These are phyloP conservation scores for Epizoanthus scotinus DNA, from an alignment of 92 coral and sea anemone genomes.

Conservation along the genomic window DNA sequence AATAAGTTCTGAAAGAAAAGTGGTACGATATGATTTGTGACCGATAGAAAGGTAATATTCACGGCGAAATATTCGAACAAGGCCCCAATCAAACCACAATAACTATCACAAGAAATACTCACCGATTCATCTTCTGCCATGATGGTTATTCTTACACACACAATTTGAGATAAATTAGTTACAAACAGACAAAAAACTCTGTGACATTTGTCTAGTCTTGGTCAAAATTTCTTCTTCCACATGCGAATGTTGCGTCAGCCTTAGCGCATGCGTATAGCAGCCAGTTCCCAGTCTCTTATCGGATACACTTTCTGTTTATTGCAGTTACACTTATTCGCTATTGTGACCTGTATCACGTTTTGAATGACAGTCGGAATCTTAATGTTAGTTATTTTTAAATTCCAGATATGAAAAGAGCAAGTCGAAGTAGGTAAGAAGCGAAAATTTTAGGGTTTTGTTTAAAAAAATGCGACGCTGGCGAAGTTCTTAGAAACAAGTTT, in stretches of 20 bases:
- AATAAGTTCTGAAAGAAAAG: constrained; percentile 57
- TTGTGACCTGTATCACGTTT: too few species aligned
- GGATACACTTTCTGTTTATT: neutral
- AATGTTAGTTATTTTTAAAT: too few species aligned
- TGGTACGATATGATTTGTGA: neutral
- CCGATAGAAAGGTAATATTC: neutral
- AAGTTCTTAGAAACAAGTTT: too few species aligned
- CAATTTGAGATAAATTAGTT: neutral
- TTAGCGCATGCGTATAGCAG: constrained; percentile 60
- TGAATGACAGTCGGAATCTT: too few species aligned
- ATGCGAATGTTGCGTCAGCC: constrained; percentile 95
- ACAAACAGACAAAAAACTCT: constrained; percentile 7
- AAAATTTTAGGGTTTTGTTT: too few species aligned
- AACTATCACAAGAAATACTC: constrained; percentile 21
- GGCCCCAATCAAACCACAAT: neutral
- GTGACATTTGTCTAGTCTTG: neutral
- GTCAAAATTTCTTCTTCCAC: constrained; percentile 35
- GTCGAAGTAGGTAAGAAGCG: too few species aligned
- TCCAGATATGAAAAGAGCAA: too few species aligned
- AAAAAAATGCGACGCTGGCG: too few species aligned
- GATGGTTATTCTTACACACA: neutral
- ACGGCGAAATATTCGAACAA: neutral
- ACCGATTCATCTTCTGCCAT: constrained; percentile 92
- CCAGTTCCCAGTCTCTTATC: constrained; percentile 16
- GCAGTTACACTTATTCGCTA: too few species aligned